phyloP scores from a whole-genome alignment of 2,797 vertebrate genomes.

The Chromobotia macracanthus region DNA sequence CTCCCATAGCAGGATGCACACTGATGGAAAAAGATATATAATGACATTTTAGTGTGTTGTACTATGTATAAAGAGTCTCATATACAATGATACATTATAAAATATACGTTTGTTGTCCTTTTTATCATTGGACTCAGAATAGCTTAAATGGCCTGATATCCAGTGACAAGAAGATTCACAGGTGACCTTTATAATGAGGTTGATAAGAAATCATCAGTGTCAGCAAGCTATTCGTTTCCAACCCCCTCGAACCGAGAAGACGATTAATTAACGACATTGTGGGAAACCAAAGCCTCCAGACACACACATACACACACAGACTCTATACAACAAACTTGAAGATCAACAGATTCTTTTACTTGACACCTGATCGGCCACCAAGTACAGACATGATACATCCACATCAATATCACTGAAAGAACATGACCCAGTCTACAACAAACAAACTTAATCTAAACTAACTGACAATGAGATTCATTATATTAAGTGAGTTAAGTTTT shows the following conservation, averaged over 20 bases:
- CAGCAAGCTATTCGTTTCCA: background rate
- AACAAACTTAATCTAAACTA: conserved; percentile 16
- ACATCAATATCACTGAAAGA: conserved; percentile 29
- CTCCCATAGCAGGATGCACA: conserved; percentile 78
- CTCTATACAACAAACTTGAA: conserved; percentile 27
- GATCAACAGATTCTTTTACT: conserved; percentile 53
- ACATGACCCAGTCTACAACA: conserved; percentile 33
- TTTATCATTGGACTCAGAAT: background rate
- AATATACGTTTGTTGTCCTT: background rate
- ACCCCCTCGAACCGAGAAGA: conserved; percentile 2
- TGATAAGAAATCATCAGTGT: background rate
- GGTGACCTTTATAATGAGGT: background rate
- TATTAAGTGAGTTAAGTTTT: conserved; percentile 5
- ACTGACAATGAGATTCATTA: conserved; percentile 20
- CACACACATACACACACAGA: conserved; percentile 20
- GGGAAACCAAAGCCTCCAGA: conserved; percentile 60
- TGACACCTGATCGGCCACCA: conserved; percentile 53
- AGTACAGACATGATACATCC: conserved; percentile 41
- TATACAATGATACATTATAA: background rate
- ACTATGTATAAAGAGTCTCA: too few species aligned
- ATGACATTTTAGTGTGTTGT: background rate
- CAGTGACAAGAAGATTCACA: background rate
- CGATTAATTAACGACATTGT: conserved; percentile 62
- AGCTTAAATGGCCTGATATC: background rate
- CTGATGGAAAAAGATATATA: conserved; percentile 57